Evolutionary conservation across 2,888 invertebrate species (phyloP), one percentile per base, ranked within the genome.

Genomic region (Eurois occulta): DNA sequence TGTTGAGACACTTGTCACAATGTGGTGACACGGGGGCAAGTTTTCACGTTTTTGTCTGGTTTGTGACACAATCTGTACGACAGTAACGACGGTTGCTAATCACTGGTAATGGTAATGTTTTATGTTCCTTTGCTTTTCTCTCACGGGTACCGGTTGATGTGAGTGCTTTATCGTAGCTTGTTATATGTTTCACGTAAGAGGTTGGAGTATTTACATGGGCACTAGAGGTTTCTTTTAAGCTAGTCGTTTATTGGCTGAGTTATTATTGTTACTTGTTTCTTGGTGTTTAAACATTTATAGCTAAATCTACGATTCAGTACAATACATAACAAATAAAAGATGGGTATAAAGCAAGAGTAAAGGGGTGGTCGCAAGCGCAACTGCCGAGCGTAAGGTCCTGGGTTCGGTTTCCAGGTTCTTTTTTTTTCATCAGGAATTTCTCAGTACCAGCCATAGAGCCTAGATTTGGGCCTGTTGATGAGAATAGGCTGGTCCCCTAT

Each of bases 21-120:
- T 38, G 72, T 76, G 60, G 52, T 35, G 68, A 52, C 73, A 72
- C 55, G 48, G 77, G 58, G 78, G 58, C 83, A 78, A 78, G 83
- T 67, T 75, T 78, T 62, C 84, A 78, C 83, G 86, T 84, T 82
- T 78, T 84, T 84, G 58, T 75, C 72, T 55, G 60, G 62, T 68
- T 64, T 48, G 35, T 77, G 83, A 71, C 86, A 71, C 86, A 85
- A 81, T 58, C 5, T 71, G 24, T 41, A 72, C 32, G 67, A 65
- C 60, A 21, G 32, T 21, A 35, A 35, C 32, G 65, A 41, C 70
- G 41, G 32, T 66, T 60, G 62, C 58, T 73, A 72, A 75, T 73
- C 43, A 64, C 86, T 85, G 35, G 66, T 70, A 58, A n/a, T 28
- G 52, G 32, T 48, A 32, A 69, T 72, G 75, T 85, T 60, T 68